Base-by-base conservation (phyloP, 2,888 invertebrate species). In the Melanostoma mellinum region DNA sequence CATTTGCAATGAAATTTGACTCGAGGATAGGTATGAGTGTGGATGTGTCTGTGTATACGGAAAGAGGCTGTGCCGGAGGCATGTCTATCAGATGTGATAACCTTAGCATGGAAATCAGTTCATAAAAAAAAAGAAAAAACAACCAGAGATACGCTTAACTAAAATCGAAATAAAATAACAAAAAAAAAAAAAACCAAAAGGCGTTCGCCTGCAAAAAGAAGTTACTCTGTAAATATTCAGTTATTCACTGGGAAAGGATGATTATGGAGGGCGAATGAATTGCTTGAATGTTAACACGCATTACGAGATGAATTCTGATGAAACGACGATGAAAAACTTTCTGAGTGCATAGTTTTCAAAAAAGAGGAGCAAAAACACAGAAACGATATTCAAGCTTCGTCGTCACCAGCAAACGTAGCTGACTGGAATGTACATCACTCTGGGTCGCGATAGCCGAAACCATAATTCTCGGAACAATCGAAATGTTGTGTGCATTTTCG, bases 1-100 rank as follows among this genome's bases (percentile, higher is more conserved):
- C 44, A 35, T 58, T 71, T 40, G 60, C 44, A 52, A 52, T 60
- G 60, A 52, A 52, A 71, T 71, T 60, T 71, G 35, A 60, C 60
- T 58, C 20, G 32, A 55, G 36, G 36, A 69, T 38, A 48, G 38
- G 8, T 40, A 38, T 5, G 33, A 44, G n/a, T 4, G 10, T 33
- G 44, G 3, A n/a, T 48, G 48, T 5, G 48, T 20, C n/a, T 48
- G 48, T 5, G 48, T 20, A 20, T 20, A 20, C 20, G 6, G 33
- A 44, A 9, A 8, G 10, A 44, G 44, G 5, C 32, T 48, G 48
- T 5, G 2, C 8, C 20, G 20, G 30, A 30, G 48, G 48, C 48
- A 48, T 48, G 44, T 60, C 42, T 44, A 35, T 60, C 44, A 58
- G 33, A 58, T 58, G 42, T 42, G 58, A 58, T 10, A 44, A 42